Evolutionary conservation across 2,888 invertebrate species (phyloP), one percentile per base, ranked within the genome.

Genomic region (Lasioglossum marginatum): DNA sequence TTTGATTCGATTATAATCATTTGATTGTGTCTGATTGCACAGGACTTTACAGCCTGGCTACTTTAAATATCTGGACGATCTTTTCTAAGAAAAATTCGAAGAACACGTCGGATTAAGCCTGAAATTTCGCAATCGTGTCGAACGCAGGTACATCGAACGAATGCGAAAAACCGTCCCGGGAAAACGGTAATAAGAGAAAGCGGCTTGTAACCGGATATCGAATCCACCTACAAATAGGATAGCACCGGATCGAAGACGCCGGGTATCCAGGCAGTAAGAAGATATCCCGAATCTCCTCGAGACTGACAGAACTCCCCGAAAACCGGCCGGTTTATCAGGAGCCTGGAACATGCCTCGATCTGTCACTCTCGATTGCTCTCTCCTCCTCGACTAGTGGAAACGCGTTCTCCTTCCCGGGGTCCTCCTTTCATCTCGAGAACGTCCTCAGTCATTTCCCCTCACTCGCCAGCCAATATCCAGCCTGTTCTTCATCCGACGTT

Each of bases 361-460:
- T n/a, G 57, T 52, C 63, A 75, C 45, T 74, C 52, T 34, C 74
- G 37, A 85, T 85, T 82, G 70, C 71, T 43, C 73, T 77, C 31
- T 8, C 8, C 52, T 23, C 23, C 23, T 10, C 23, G 52, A 10
- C 52, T 10, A 10, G 52, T 23, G 23, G 52, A 52, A 52, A n/a
- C 23, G 71, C 82, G 34, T 71, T 52, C 66, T 70, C 37, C 40
- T 31, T 48, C 48, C 23, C 23, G 31, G 8, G 12, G 3, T 77
- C 19, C 60, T n/a, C 19, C 57, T 10, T 43, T n/a, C 66, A n/a
- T 37, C 77, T 23, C 31, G 31, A 70, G 48, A 31, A 34, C 40
- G 43, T 75, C 71, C 75, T 66, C 52, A 14, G 37, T n/a, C 52
- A 5, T 40, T 70, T 57, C 52, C 48, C n/a, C 45, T 19, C 70